Conservation (phyloP, 2,888 invertebrate genomes). For the Margaritifera margaritifera region DNA sequence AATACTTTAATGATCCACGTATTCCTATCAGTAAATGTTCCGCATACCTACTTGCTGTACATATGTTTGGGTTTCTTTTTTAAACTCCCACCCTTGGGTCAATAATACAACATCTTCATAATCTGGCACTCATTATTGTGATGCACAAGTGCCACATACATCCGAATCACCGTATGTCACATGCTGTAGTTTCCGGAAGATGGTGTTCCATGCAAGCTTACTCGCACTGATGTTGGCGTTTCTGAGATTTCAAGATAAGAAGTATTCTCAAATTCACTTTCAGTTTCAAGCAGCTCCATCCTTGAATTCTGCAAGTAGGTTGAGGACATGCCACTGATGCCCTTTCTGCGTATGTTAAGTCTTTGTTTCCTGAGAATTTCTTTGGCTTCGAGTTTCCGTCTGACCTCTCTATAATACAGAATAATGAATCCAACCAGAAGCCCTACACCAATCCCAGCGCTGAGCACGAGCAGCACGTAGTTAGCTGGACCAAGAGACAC, state of each 20-base stretch:
- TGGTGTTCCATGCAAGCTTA: conserved; percentile 37
- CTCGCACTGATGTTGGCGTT: conserved; percentile 39
- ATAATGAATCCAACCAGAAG: conserved; percentile 26
- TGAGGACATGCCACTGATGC: conserved; percentile 31
- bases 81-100: too few relatives aligned
- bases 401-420: conserved; percentile 31
- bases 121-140: too few relatives aligned
- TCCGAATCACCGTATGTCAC: too few relatives aligned
- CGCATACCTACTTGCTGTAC: too few relatives aligned
- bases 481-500: conserved; percentile 34
- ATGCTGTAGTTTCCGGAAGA: conserved; percentile 13
- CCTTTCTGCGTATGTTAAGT: conserved; percentile 36
- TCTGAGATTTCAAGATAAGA: conserved; percentile 41
- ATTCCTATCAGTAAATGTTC: too few relatives aligned
- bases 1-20: too few relatives aligned
- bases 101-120: too few relatives aligned
- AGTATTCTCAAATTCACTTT: conserved; percentile 28
- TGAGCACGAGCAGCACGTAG: conserved; percentile 32
- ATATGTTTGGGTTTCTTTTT: too few relatives aligned
- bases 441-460: conserved; percentile 26
- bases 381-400: conserved; percentile 19
- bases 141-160: too few relatives aligned
- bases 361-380: conserved; percentile 28
- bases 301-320: too few relatives aligned
- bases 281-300: conserved; percentile 12